These are phyloP conservation scores for Sarcophaga variegata DNA, from an alignment of 2,888 invertebrate genomes.

Conservation along the genomic window DNA sequence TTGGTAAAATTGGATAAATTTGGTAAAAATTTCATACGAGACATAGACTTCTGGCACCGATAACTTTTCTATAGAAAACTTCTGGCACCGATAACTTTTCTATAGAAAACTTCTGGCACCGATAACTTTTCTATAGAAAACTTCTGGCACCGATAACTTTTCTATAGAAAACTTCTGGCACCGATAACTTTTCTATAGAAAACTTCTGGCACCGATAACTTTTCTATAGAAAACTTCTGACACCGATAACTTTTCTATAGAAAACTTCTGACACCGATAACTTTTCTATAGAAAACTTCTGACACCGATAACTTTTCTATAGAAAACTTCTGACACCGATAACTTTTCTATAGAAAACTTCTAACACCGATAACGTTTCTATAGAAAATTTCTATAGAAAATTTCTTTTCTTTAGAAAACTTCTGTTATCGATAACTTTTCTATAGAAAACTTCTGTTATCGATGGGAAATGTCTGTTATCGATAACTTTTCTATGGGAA, in stretches of 20 bases:
- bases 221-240: background rate
- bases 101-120: too few species aligned
- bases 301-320: background rate
- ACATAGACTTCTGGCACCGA: too few species aligned
- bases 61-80: too few species aligned
- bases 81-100: too few species aligned
- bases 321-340: background rate
- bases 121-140: too few species aligned
- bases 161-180: too few species aligned
- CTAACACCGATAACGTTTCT: background rate
- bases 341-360: background rate
- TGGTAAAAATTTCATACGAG: too few species aligned
- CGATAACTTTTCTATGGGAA: background rate
- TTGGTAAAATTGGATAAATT: too few species aligned
- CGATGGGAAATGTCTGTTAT: background rate
- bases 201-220: background rate
- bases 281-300: background rate
- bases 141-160: too few species aligned
- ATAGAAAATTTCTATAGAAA: background rate
- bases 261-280: background rate
- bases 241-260: background rate
- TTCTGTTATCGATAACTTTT: background rate
- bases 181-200: too few species aligned
- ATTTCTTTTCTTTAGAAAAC: background rate
- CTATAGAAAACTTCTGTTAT: background rate